phyloP scores from a whole-genome alignment of 2,888 invertebrate species.

The Oscheius sp. region DNA sequence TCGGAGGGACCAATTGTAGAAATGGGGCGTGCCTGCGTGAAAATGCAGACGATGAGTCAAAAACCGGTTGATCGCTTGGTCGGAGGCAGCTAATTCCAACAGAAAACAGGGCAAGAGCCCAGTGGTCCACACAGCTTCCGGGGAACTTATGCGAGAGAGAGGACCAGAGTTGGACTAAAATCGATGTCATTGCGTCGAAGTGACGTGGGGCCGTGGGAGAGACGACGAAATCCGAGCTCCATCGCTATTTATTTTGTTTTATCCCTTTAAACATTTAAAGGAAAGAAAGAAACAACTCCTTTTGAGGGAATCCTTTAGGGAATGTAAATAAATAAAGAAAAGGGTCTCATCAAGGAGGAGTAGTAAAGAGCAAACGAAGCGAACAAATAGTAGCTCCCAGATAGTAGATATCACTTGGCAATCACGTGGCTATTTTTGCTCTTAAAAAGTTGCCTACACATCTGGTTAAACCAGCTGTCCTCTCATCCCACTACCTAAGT shows the following conservation, averaged over 20 bases:
- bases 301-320: too few species aligned
- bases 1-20: neutral
- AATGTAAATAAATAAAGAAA: too few species aligned
- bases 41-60: conserved; percentile 17
- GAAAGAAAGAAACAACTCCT: neutral
- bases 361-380: too few species aligned
- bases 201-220: neutral
- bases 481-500: neutral
- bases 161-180: neutral
- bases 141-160: neutral
- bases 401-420: too few species aligned
- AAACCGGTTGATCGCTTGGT: conserved; percentile 22
- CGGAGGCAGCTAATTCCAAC: conserved; percentile 23
- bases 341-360: too few species aligned
- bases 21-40: conserved; percentile 23
- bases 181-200: neutral
- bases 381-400: too few species aligned
- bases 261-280: neutral
- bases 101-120: conserved; percentile 14
- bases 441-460: too few species aligned
- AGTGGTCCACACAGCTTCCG: neutral
- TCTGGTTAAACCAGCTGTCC: too few species aligned
- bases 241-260: too few species aligned
- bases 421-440: too few species aligned
- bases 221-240: neutral